Evolutionary conservation across 2,888 invertebrate genomes (phyloP), one percentile per base, ranked within the genome.

Genomic region (Mystacides longicornis): DNA sequence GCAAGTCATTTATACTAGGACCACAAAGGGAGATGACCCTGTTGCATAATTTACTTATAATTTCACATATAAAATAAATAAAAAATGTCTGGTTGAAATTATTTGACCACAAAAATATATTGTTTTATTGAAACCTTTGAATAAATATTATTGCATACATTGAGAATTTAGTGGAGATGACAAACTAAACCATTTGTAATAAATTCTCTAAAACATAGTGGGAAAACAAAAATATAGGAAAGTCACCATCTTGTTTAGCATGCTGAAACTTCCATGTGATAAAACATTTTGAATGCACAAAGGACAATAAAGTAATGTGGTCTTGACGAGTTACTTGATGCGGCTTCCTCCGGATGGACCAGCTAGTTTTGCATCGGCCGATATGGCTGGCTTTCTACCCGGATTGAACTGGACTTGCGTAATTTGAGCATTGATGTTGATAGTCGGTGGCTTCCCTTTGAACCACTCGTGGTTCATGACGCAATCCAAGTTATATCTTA

Each of bases 1-100:
- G 52, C 98, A 98, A 77, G 82, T 95, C 62, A 97, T 98, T 72
- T 98, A 96, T 81, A 98, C 97, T 27, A 82, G 97, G 70, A 89
- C 93, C 56, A 96, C 94, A 46, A 96, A 96, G 80, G 93, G 89
- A 66, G 94, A 94, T 70, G 94, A 93, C 69, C 85, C 84, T 60
- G 83, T 80, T 67, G 84, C 86, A 66, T 89, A 87, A 81, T 45
- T 50, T 48, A 23, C 23, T n/a, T 16, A 45, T 37, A 56, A 52
- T 57, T 54, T 54, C 47, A 54, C 52, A 57, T 48, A 47, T 54
- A 52, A 52, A 57, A 51, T 47, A 48, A 19, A n/a, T 31, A 21
- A 22, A 54, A 54, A 51, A 53, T 57, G 57, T 45, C 48, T 54
- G 51, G 46, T 45, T 51, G 31, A 54, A 53, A 57, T 50, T 51